phyloP scores from a whole-genome alignment of 2,113 vertebrate genomes.

The Calonectris borealis region DNA sequence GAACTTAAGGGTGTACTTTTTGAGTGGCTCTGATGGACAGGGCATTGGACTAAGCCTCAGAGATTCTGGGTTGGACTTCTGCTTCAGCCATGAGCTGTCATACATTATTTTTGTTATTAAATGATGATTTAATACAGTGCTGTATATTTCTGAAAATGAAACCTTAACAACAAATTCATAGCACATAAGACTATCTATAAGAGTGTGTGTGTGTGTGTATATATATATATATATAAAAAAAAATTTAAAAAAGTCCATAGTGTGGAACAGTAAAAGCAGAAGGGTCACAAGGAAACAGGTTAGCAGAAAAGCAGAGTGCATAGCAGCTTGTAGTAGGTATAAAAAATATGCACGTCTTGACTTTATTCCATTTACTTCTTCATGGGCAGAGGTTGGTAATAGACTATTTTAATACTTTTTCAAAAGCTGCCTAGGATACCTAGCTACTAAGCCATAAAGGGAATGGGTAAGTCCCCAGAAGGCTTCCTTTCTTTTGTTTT shows the following conservation, averaged over 20 bases:
- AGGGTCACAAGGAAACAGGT: neutral
- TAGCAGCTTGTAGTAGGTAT: neutral
- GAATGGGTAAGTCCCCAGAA: constrained; percentile 11
- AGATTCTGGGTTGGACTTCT: neutral
- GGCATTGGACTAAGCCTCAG: neutral
- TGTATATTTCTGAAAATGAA: neutral
- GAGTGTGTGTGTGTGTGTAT: neutral
- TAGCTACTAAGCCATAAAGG: constrained; percentile 12
- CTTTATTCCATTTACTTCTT: neutral
- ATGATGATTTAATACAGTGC: neutral
- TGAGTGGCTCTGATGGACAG: neutral
- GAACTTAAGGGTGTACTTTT: neutral
- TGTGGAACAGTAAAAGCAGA: neutral
- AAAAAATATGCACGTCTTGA: neutral
- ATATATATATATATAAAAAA: neutral
- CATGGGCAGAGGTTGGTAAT: neutral
- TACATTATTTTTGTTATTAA: neutral
- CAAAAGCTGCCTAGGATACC: constrained; percentile 2
- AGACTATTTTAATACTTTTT: constrained; percentile 4
- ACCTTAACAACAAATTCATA: neutral
- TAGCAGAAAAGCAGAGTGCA: neutral
- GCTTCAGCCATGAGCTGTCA: neutral
- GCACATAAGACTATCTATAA: neutral
- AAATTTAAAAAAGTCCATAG: rapidly evolving
- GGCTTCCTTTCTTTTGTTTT: constrained; percentile 15